phyloP scores from a whole-genome alignment of 2,113 vertebrate species.

The Salvelinus sp. region DNA sequence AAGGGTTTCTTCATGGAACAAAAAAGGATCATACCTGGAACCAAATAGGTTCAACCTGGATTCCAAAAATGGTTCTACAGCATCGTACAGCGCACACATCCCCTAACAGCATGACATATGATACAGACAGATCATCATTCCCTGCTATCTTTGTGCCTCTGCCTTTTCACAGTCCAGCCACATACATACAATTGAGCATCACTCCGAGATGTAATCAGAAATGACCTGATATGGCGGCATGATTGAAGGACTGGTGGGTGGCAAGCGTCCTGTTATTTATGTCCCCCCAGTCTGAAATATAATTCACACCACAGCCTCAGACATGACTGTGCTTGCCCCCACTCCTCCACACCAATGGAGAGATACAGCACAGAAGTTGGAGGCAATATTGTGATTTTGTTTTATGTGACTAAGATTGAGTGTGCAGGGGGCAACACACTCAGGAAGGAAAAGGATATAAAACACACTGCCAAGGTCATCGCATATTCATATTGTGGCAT shows the following conservation, averaged over 20 bases:
- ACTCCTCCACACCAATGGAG: conserved; percentile 27
- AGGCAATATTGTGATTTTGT: conserved; percentile 46
- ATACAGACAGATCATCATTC: neutral
- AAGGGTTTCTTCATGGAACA: too few relatives aligned
- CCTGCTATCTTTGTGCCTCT: conserved; percentile 7
- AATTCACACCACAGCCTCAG: conserved; percentile 60
- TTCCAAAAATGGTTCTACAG: too few relatives aligned
- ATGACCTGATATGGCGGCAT: conserved; percentile 55
- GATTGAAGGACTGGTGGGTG: conserved; percentile 62
- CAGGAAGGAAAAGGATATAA: conserved; percentile 41
- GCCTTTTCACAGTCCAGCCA: conserved; percentile 52
- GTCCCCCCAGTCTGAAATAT: conserved; percentile 57
- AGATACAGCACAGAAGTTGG: conserved; percentile 42
- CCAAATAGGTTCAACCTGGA: too few relatives aligned
- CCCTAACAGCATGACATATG: neutral
- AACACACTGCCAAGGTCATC: conserved; percentile 30
- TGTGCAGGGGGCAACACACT: conserved; percentile 23
- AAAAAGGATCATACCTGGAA: too few relatives aligned
- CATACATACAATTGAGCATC: conserved; percentile 32
- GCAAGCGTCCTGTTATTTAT: conserved; percentile 66
- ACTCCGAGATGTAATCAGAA: conserved; percentile 61
- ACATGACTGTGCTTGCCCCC: conserved; percentile 46
- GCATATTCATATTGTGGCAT: neutral
- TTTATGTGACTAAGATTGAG: conserved; percentile 60
- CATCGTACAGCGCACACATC: neutral